Conservation (phyloP, 2,113 vertebrate species). For the Hippolais icterina region DNA sequence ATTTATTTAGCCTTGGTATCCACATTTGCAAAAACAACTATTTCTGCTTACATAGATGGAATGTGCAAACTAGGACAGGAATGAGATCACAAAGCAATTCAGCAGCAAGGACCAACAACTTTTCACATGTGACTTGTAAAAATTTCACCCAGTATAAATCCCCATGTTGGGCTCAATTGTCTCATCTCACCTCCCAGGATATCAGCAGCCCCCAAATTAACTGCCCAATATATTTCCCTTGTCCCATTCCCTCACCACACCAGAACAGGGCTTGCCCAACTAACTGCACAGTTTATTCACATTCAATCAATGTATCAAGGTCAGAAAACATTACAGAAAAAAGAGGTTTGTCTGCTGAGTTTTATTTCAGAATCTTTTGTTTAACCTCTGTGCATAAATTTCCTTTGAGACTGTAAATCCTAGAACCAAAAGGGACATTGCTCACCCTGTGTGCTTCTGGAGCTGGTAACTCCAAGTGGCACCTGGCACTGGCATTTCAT, state of each 20-base stretch:
- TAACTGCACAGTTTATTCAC: neutral
- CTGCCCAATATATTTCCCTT: neutral
- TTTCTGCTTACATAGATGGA: neutral
- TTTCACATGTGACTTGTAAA: neutral
- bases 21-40: neutral
- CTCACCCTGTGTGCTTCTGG: neutral
- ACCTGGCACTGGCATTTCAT: slow-evolving; percentile 47
- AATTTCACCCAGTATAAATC: neutral
- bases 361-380: neutral
- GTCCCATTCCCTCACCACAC: neutral
- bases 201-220: neutral
- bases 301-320: neutral
- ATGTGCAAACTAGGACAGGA: neutral
- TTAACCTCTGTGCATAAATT: neutral
- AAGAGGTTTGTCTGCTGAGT: neutral
- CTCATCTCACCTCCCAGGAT: neutral
- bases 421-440: neutral
- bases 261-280: neutral
- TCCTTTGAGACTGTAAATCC: neutral
- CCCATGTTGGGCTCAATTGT: neutral
- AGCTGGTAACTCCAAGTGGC: slow-evolving; percentile 10
- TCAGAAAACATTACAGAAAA: neutral
- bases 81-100: neutral
- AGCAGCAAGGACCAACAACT: neutral
- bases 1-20: neutral